Evolutionary conservation across 2,797 vertebrate species (phyloP).

Genomic region (Rhinichthys osculus): DNA sequence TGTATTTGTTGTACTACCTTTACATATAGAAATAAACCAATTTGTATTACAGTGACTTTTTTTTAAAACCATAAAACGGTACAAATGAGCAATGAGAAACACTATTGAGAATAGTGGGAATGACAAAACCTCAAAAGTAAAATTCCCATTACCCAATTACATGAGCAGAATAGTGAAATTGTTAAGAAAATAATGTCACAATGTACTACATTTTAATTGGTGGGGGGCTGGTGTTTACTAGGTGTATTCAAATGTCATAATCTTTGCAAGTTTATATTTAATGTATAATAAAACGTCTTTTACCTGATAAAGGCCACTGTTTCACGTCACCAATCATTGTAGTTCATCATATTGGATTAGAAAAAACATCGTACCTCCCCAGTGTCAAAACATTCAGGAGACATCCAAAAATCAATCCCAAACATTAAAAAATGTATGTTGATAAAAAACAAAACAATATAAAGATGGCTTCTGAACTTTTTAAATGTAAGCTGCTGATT

Average conservation of each 20-base stretch:
- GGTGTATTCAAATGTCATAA: not conserved
- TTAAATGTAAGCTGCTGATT: constrained; percentile 1
- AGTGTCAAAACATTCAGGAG: not conserved
- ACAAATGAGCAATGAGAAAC: not conserved
- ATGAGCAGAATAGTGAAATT: too few relatives aligned
- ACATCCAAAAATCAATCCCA: constrained; percentile 3
- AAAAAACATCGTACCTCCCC: not conserved
- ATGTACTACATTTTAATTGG: not conserved
- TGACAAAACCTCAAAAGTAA: too few relatives aligned
- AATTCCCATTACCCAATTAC: too few relatives aligned
- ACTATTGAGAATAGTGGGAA: not conserved
- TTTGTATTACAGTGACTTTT: not conserved
- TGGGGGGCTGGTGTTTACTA: not conserved
- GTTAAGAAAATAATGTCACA: not conserved
- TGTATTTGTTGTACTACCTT: not conserved
- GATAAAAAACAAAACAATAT: not conserved
- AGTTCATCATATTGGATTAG: not conserved
- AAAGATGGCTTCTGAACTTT: constrained; percentile 11
- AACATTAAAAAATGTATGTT: too few relatives aligned
- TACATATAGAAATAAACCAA: not conserved
- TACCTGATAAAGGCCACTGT: not conserved
- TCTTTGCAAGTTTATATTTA: not conserved
- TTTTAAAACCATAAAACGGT: not conserved
- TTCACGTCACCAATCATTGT: not conserved
- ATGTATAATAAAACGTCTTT: not conserved